phyloP scores from a whole-genome alignment of 2,113 vertebrate species.

The Neogale vison region DNA sequence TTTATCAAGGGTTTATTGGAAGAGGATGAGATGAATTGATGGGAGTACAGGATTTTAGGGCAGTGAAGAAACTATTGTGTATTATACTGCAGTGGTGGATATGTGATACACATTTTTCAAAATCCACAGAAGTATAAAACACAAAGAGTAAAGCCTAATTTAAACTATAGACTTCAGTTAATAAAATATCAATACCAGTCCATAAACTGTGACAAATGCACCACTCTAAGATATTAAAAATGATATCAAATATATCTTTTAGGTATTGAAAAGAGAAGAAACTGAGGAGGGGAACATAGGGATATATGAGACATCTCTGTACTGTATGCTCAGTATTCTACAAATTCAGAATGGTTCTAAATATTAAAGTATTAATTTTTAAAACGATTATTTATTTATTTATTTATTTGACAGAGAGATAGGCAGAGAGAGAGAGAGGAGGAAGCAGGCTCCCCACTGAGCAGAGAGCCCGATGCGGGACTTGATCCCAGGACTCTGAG shows the following conservation, averaged over 20 bases:
- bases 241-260: neutral
- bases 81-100: neutral
- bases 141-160: neutral
- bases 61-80: neutral
- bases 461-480: too few relatives aligned
- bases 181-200: neutral
- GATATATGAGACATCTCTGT: neutral
- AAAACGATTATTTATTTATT: too few relatives aligned
- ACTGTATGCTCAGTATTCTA: neutral
- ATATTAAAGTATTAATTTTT: neutral
- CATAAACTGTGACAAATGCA: neutral
- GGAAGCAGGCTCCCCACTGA: too few relatives aligned
- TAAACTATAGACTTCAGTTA: neutral
- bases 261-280: neutral
- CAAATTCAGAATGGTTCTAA: neutral
- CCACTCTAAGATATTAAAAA: neutral
- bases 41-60: too few relatives aligned
- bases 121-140: neutral
- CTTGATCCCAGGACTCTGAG: too few relatives aligned
- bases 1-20: neutral
- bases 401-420: too few relatives aligned
- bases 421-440: too few relatives aligned
- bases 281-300: neutral
- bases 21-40: neutral
- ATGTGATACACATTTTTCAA: neutral